Evolutionary conservation across 64 coral and sea anemone genomes (phyloP), one percentile per base, ranked within the genome.

Genomic region (Astreopora myriophthalma): DNA sequence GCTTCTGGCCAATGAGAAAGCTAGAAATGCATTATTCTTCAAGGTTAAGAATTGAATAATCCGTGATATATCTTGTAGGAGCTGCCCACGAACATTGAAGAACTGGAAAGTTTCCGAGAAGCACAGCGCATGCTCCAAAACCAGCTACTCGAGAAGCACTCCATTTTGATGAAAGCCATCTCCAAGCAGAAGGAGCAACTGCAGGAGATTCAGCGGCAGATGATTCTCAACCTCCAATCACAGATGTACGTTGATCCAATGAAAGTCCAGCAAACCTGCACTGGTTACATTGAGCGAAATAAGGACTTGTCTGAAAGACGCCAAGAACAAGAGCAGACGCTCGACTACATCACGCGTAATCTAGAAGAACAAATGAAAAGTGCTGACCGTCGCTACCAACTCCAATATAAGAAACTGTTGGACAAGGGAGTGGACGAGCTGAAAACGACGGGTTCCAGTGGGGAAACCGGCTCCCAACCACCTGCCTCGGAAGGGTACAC

Each of bases 211-310:
- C 95, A 97, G n/a, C 95, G 93, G 29, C 95, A 97, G 16, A 97
- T 97, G 95, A 80, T 97, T 27, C 92, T 97, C 0, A 97, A 97
- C 48, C 85, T 97, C 19, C 95, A 97, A 61, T 84, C 95, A 22
- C 95, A 97, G 79, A 70, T 97, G 26, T 94, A 83, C 29, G 61
- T 97, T 30, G 92, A 97, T 71, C 81, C 92, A 13, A 83, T 69
- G 11, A 93, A 86, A 89, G 89, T 90, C 52, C 86, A 97, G 65
- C 73, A 97, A 75, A 27, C 89, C 9, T 93, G 93, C 36, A 67
- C 85, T 1, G 89, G 86, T 24, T 88, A 97, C 48, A 90, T 94
- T 38, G 76, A 94, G 61, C 89, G 62, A n/a, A 94, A 92, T 17
- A 76, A 86, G 37, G 39, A 76, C 44, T 85, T 97, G 37, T 90